Evolutionary conservation across 2,113 vertebrate genomes (phyloP).

Genomic region (Anguilla japonica): DNA sequence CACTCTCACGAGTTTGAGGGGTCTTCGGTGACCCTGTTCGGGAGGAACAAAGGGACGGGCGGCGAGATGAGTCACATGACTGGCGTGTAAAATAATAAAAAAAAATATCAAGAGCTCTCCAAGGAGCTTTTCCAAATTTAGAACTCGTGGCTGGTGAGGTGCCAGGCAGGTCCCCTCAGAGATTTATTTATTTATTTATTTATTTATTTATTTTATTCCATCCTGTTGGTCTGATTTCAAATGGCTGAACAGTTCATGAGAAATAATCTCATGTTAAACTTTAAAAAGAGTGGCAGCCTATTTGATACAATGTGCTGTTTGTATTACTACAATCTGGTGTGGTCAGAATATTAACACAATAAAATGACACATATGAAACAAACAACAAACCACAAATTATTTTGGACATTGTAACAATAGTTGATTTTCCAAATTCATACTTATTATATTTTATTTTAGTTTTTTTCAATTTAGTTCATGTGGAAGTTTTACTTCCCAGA

Average conservation of each 20-base stretch:
- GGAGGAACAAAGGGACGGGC: slow-evolving; percentile 52
- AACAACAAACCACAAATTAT: too few species aligned
- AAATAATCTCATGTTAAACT: not conserved
- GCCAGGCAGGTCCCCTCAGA: not conserved
- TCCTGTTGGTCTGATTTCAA: not conserved
- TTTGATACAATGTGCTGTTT: not conserved
- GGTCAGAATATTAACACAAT: not conserved
- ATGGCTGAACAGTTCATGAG: not conserved
- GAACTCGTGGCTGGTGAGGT: slow-evolving; percentile 56
- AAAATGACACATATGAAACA: not conserved
- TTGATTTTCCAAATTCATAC: too few species aligned
- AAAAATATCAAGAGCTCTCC: slow-evolving; percentile 49
- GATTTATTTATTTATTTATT: not conserved
- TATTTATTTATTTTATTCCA: not conserved
- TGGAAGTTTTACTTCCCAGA: not conserved
- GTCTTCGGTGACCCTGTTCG: slow-evolving; percentile 46
- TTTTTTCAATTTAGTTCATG: not conserved
- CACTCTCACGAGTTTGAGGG: not conserved
- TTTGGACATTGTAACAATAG: too few species aligned
- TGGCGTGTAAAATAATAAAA: slow-evolving; percentile 26
- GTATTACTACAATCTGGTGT: not conserved
- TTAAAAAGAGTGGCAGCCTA: too few species aligned
- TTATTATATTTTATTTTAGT: not conserved
- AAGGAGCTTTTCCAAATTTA: slow-evolving; percentile 64
- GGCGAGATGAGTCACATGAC: slow-evolving; percentile 42